Base-by-base conservation (phyloP, 2,113 vertebrate species). In the Eira barbara region DNA sequence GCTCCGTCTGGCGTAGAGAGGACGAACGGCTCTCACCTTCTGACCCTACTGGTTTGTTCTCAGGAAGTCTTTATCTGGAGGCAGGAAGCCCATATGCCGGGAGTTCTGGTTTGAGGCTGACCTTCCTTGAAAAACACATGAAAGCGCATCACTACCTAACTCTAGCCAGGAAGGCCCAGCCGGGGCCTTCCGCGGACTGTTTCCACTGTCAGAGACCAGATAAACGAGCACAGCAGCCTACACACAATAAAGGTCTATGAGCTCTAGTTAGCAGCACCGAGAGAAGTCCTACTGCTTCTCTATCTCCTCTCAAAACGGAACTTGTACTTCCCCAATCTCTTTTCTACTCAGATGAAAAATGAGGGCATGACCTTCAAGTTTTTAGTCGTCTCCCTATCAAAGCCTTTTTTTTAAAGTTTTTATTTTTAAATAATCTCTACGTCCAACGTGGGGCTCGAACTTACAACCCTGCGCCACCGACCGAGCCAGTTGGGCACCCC, bases 61-160 rank as follows among this genome's bases (percentile, higher is more conserved):
- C 91, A 34, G 1, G 27, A 23, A 18, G 29, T 20, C 80, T 21
- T 3, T 34, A 47, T 31, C 63, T 82, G 27, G 36, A 57, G 31
- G 18, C 20, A 3, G 73, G 45, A 49, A 1, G 34, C 31, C n/a
- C 11, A 7, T 0, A 36, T 0, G 23, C 3, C 1, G 17, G 4
- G 34, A 3, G 12, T 31, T 69, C 55, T 9, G 29, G 89, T 42
- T 1, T 23, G 10, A 42, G 2, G 31, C 14, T 39, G 80, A 39
- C 80, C 52, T 52, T 80, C 52, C 61, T n/a, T 2, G 15, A 79
- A 29, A 65, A 31, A 92, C 20, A 4, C 14, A 12, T 8, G 1
- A 39, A 90, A 71, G 47, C 9, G 1, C 63, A 10, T 10, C 52
- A 13, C 59, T 61, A 55, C 85, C 2, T 7, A 29, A 71, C 29